Evolutionary conservation across 2,888 invertebrate species (phyloP).

Genomic region (Stenolophus ochropezus): DNA sequence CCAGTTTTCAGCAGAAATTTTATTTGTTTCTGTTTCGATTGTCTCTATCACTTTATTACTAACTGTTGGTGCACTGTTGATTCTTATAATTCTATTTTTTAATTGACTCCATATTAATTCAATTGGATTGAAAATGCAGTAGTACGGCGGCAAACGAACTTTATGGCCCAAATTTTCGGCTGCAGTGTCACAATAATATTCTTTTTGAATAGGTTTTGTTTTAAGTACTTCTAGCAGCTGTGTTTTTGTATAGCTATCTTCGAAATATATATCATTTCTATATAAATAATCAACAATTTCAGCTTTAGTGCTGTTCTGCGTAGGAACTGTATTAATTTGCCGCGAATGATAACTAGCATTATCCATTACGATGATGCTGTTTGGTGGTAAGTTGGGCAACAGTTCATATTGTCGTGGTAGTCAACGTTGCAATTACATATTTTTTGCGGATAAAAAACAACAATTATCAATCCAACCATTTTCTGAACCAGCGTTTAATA

Average conservation of each 20-base stretch:
- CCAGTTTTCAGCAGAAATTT: not conserved
- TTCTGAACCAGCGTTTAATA: conserved; percentile 62
- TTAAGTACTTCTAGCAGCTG: conserved; percentile 41
- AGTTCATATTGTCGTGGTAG: conserved; percentile 62
- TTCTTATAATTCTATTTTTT: conserved; percentile 44
- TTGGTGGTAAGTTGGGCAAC: conserved; percentile 53
- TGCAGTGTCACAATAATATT: conserved; percentile 43
- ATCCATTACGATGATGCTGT: conserved; percentile 61
- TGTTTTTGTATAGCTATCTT: conserved; percentile 22
- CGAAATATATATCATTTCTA: conserved; percentile 41
- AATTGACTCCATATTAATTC: conserved; percentile 57
- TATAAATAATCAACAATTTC: conserved; percentile 35
- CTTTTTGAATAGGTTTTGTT: conserved; percentile 49
- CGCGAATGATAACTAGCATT: conserved; percentile 61
- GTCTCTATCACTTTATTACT: not conserved
- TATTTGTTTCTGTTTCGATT: not conserved
- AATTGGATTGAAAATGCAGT: conserved; percentile 60
- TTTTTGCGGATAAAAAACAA: conserved; percentile 61
- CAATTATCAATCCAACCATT: conserved; percentile 61
- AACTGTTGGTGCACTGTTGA: not conserved
- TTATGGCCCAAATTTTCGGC: conserved; percentile 47
- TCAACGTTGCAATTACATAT: conserved; percentile 48
- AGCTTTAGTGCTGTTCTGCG: conserved; percentile 18
- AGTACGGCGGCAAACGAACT: conserved; percentile 52
- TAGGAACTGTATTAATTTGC: conserved; percentile 45